Evolutionary conservation across 1,140 invertebrate species (phyloP).

Genomic region (Pseudomyrmex concolor): DNA sequence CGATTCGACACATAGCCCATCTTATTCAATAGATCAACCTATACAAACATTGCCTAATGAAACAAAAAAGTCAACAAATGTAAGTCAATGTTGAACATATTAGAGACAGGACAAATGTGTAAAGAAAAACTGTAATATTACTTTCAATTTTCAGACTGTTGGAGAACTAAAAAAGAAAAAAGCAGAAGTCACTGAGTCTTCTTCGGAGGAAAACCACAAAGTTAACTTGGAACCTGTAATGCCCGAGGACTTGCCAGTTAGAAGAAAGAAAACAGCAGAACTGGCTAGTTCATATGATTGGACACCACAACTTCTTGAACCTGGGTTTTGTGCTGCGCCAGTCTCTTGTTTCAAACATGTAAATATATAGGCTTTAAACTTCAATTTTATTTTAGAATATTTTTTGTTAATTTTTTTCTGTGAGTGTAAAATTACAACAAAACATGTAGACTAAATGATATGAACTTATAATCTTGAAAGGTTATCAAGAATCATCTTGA

Average conservation of each 20-base stretch:
- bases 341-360: conserved; percentile 96
- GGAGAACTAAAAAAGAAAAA: conserved; percentile 65
- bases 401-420: too few relatives aligned
- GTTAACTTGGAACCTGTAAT: conserved; percentile 79
- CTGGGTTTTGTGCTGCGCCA: conserved; percentile 93
- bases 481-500: too few relatives aligned
- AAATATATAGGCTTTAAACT: conserved; percentile 70
- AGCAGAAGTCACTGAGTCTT: conserved; percentile 57
- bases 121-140: background rate
- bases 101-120: background rate
- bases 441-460: too few relatives aligned
- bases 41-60: conserved; percentile 69
- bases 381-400: too few relatives aligned
- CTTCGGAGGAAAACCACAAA: conserved; percentile 72
- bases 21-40: conserved; percentile 75
- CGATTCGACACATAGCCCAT: conserved; percentile 83
- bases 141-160: conserved; percentile 44
- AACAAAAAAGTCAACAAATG: conserved; percentile 69
- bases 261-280: conserved; percentile 86
- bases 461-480: too few relatives aligned
- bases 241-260: conserved; percentile 83
- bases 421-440: too few relatives aligned
- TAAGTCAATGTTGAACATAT: conserved; percentile 59
- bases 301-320: conserved; percentile 91
- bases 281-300: conserved; percentile 92